phyloP scores from a whole-genome alignment of 2,888 invertebrate genomes.

The Balanococcus diminutus region DNA sequence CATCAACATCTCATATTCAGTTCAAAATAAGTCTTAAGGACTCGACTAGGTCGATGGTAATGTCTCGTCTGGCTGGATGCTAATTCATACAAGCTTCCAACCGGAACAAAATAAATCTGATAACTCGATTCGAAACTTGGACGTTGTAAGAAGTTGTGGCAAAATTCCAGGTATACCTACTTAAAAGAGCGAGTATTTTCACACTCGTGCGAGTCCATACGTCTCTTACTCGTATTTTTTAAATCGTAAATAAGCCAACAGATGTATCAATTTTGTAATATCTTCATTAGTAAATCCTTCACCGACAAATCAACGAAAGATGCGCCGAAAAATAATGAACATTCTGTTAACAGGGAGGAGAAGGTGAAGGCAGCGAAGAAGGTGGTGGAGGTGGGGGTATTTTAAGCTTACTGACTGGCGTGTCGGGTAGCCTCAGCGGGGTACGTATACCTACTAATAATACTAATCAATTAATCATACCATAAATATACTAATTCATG shows the following conservation, averaged over 20 bases:
- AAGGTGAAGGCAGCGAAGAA: conserved; percentile 25
- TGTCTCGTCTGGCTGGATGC: background rate
- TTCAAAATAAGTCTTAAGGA: background rate
- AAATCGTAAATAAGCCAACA: background rate
- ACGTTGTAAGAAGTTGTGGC: background rate
- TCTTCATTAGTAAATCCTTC: background rate
- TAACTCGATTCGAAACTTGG: background rate
- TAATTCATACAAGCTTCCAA: background rate
- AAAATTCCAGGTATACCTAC: background rate
- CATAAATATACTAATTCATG: background rate
- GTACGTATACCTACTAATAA: conserved; percentile 46
- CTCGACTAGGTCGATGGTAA: too few relatives aligned
- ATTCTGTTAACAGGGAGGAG: conserved; percentile 52
- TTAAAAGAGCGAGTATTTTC: background rate
- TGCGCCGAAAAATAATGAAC: background rate
- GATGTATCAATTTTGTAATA: background rate
- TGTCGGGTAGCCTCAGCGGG: conserved; percentile 48
- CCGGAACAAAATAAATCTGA: background rate
- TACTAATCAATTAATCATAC: conserved; percentile 9
- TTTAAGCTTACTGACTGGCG: conserved; percentile 32
- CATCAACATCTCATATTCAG: background rate
- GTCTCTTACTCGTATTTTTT: background rate
- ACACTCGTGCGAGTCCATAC: background rate
- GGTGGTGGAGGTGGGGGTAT: conserved; percentile 44
- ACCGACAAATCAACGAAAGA: background rate